phyloP scores from a whole-genome alignment of 2,797 vertebrate species.

The Poecilia picta region DNA sequence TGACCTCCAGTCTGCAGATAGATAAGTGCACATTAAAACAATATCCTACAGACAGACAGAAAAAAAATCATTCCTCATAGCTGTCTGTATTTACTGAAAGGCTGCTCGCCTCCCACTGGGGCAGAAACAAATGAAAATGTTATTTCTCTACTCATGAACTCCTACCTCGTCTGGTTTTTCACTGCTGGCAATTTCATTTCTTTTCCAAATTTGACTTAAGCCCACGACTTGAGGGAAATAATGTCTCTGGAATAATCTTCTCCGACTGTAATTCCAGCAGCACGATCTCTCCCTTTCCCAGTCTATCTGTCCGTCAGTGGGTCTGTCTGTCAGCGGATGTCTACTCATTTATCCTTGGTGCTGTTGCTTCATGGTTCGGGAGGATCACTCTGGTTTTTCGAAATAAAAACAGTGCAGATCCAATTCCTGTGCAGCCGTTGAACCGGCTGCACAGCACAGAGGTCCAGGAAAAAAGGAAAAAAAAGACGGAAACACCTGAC shows the following conservation, averaged over 20 bases:
- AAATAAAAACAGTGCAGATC: slow-evolving; percentile 89
- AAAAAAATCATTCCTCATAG: slow-evolving; percentile 97
- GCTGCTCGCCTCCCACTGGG: slow-evolving; percentile 95
- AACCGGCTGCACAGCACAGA: slow-evolving; percentile 80
- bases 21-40: slow-evolving; percentile 99
- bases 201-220: slow-evolving; percentile 99
- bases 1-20: slow-evolving; percentile 98
- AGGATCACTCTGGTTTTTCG: slow-evolving; percentile 87
- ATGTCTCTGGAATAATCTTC: slow-evolving; percentile 98
- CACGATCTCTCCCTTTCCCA: slow-evolving; percentile 40
- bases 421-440: slow-evolving; percentile 85
- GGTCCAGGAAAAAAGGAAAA: slow-evolving; percentile 38
- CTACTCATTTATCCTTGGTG: slow-evolving; percentile 76
- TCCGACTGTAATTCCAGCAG: slow-evolving; percentile 93
- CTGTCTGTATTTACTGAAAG: slow-evolving; percentile 98
- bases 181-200: slow-evolving; percentile 98
- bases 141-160: slow-evolving; percentile 99
- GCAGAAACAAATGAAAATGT: slow-evolving; percentile 99
- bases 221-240: slow-evolving; percentile 98
- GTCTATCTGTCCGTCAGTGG: neutral
- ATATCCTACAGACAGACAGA: slow-evolving; percentile 88
- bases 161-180: slow-evolving; percentile 96
- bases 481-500: neutral
- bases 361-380: slow-evolving; percentile 82
- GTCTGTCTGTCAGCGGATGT: slow-evolving; percentile 48